Conservation (phyloP, 2,888 invertebrate genomes). For the Rugalucina vietnamica region DNA sequence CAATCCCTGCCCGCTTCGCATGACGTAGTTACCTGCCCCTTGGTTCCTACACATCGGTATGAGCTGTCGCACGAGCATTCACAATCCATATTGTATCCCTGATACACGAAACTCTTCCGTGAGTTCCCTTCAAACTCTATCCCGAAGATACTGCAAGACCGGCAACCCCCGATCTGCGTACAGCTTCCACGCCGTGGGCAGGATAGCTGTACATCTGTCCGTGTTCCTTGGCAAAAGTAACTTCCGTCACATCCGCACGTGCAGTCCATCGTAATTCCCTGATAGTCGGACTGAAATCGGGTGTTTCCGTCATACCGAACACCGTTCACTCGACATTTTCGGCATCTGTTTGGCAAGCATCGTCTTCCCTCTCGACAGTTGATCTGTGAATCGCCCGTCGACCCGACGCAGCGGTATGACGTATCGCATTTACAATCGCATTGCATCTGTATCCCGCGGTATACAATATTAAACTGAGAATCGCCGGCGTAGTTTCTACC, state of each 20-base stretch:
- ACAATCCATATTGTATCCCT: conserved; percentile 57
- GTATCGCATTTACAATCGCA: conserved; percentile 76
- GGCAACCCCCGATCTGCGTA: conserved; percentile 51
- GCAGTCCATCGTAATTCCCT: conserved; percentile 71
- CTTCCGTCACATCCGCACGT: conserved; percentile 74
- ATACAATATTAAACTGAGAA: conserved; percentile 67
- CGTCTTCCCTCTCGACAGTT: conserved; percentile 40
- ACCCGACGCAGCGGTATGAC: conserved; percentile 72
- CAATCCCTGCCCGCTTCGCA: conserved; percentile 44
- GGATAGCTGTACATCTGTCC: conserved; percentile 31
- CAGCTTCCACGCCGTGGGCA: conserved; percentile 47
- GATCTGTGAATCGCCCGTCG: conserved; percentile 28
- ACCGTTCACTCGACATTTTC: conserved; percentile 53
- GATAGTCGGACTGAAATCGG: conserved; percentile 66
- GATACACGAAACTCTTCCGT: conserved; percentile 43
- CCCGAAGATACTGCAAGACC: conserved; percentile 52
- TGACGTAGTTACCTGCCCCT: conserved; percentile 32
- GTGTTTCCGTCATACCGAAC: conserved; percentile 59
- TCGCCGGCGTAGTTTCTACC: conserved; percentile 66
- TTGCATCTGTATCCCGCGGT: conserved; percentile 43
- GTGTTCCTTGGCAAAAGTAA: conserved; percentile 44
- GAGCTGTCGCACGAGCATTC: conserved; percentile 52
- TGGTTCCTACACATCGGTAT: conserved; percentile 51
- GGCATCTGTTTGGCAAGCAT: conserved; percentile 50
- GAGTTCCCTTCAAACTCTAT: conserved; percentile 38